phyloP scores from a whole-genome alignment of 2,888 invertebrate species.

The Euplagia quadripunctaria region DNA sequence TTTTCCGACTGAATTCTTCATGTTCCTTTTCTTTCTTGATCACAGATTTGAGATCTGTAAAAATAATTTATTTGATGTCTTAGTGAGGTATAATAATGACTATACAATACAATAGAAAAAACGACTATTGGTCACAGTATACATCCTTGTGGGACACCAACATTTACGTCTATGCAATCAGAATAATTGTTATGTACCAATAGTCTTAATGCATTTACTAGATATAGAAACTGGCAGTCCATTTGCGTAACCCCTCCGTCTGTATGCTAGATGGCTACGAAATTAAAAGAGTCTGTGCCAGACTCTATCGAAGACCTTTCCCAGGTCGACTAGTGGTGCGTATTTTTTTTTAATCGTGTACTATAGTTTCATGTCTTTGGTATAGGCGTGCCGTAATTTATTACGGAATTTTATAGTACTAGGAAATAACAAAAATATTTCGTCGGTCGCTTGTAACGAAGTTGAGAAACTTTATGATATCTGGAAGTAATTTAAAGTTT shows the following conservation, averaged over 20 bases:
- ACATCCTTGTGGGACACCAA: not conserved
- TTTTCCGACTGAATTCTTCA: constrained; percentile 57
- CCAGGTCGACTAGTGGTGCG: not conserved
- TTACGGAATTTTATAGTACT: too few species aligned
- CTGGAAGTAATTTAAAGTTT: too few species aligned
- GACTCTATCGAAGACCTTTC: not conserved
- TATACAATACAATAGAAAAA: not conserved
- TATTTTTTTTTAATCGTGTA: too few species aligned
- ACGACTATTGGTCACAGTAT: not conserved
- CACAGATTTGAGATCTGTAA: constrained; percentile 62
- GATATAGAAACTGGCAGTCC: not conserved
- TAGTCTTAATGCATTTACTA: not conserved
- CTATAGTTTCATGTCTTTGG: too few species aligned
- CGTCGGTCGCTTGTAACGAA: too few species aligned
- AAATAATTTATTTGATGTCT: not conserved
- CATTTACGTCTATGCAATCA: not conserved
- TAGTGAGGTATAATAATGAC: not conserved
- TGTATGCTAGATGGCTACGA: not conserved
- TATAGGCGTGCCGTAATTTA: too few species aligned
- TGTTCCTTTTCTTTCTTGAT: constrained; percentile 70
- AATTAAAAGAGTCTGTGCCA: not conserved
- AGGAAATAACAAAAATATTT: too few species aligned
- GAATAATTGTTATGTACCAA: not conserved
- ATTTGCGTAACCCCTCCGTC: not conserved
- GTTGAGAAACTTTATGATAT: too few species aligned